Conservation (phyloP, 1,140 invertebrate genomes). For the Tetragonula clypearis region DNA sequence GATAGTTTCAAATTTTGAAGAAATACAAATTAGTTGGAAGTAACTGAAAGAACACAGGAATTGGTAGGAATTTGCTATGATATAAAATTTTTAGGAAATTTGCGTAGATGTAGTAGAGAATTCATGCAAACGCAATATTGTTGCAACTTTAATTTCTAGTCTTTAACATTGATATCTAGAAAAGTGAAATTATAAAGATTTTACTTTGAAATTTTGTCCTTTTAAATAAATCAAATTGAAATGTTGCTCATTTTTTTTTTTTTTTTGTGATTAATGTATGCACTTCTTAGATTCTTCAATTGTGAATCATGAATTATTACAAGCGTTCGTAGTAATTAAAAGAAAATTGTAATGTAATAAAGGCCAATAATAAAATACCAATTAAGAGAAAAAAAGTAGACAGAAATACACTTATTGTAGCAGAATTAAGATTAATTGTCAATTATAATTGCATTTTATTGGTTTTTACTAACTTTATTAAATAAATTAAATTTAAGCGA, state of each 20-base stretch:
- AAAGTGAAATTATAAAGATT: not conserved
- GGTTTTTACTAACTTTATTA: too few relatives aligned
- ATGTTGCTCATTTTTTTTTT: not conserved
- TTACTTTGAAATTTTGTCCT: not conserved
- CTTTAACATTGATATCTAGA: not conserved
- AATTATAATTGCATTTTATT: too few relatives aligned
- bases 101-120: not conserved
- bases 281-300: not conserved
- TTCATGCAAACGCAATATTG: not conserved
- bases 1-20: too few relatives aligned
- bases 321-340: not conserved
- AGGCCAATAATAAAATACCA: too few relatives aligned
- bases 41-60: too few relatives aligned
- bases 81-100: not conserved
- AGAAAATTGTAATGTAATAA: too few relatives aligned
- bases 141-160: slow-evolving; percentile 6
- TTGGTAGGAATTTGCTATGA: not conserved
- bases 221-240: not conserved
- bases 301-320: not conserved
- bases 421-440: too few relatives aligned
- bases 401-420: too few relatives aligned
- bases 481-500: too few relatives aligned
- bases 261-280: not conserved
- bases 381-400: too few relatives aligned
- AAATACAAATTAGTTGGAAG: too few relatives aligned